Evolutionary conservation across 2,113 vertebrate species (phyloP).

Genomic region (Willisornis vidua): DNA sequence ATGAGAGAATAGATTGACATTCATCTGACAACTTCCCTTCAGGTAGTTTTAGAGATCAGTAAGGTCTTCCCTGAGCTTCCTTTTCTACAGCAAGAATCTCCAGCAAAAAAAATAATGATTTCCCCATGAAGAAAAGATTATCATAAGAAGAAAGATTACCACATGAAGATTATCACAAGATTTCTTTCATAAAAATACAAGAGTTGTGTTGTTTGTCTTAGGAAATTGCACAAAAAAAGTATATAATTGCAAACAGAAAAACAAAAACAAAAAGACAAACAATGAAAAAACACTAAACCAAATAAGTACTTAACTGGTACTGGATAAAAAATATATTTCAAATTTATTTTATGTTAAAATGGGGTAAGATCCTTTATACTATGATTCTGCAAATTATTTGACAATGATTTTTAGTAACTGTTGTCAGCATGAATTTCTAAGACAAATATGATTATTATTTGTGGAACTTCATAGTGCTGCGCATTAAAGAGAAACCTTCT

Average conservation of each 20-base stretch:
- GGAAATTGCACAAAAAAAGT: background rate
- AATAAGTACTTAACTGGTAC: background rate
- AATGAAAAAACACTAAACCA: background rate
- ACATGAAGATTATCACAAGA: background rate
- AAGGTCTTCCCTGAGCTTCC: background rate
- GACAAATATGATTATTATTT: background rate
- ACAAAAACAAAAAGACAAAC: too few species aligned
- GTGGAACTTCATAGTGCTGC: background rate
- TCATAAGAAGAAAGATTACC: background rate
- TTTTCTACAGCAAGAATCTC: background rate
- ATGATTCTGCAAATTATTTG: background rate
- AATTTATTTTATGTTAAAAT: background rate
- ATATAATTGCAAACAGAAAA: background rate
- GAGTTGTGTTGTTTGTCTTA: background rate
- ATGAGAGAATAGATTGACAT: background rate
- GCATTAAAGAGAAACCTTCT: background rate
- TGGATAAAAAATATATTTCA: background rate
- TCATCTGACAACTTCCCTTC: background rate
- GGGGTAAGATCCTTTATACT: background rate
- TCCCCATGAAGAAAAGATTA: background rate
- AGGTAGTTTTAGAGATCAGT: background rate
- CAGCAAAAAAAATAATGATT: background rate
- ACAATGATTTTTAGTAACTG: background rate
- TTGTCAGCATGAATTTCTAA: background rate
- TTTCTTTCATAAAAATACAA: background rate